phyloP scores from a whole-genome alignment of 2,797 vertebrate genomes.

The Pangasius macronema region DNA sequence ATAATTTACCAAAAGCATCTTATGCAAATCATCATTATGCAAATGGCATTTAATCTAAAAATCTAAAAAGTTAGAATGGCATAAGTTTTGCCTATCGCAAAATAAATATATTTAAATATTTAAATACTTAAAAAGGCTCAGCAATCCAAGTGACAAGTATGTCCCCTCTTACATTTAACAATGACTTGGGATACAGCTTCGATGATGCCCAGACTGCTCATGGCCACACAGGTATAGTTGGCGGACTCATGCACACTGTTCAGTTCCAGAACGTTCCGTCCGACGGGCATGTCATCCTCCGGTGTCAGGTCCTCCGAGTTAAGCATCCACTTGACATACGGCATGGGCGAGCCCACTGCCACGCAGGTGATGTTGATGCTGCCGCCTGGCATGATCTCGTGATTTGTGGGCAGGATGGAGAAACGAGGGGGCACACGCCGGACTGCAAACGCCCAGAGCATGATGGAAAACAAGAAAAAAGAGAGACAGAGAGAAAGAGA shows the following conservation, averaged over 20 bases:
- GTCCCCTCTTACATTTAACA: conserved; percentile 90
- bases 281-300: conserved; percentile 99
- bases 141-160: neutral
- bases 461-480: conserved; percentile 57
- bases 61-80: neutral
- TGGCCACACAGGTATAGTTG: conserved; percentile 99
- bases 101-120: neutral
- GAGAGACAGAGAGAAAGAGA: conserved; percentile 68
- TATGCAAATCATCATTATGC: neutral
- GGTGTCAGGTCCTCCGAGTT: conserved; percentile 95
- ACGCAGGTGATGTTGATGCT: conserved; percentile 99
- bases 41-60: neutral
- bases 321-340: conserved; percentile 99
- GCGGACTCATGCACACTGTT: conserved; percentile 94
- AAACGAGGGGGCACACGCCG: conserved; percentile 97
- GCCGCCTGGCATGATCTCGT: conserved; percentile 98
- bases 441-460: conserved; percentile 75
- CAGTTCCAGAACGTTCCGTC: conserved; percentile 95
- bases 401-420: conserved; percentile 95
- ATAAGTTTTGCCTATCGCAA: neutral
- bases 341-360: conserved; percentile 98
- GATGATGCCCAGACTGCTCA: conserved; percentile 98
- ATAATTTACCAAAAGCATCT: neutral
- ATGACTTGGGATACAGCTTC: conserved; percentile 96
- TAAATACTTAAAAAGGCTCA: neutral